These are phyloP conservation scores for Pampus argenteus DNA, from an alignment of 2,797 vertebrate genomes.

Conservation along the genomic window DNA sequence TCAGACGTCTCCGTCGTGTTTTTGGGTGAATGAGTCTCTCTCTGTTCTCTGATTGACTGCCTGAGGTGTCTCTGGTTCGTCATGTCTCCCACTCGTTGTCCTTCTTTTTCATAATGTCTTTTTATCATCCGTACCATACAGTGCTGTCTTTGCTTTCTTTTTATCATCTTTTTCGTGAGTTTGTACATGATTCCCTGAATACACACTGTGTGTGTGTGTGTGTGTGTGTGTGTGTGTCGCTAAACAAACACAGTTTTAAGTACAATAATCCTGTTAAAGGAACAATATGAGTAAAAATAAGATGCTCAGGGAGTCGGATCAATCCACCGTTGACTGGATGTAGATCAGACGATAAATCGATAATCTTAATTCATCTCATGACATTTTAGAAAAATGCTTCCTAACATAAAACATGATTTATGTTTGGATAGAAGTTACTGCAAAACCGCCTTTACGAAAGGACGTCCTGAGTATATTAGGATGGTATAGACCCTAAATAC, in stretches of 20 bases:
- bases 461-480: too few species aligned
- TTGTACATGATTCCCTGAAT: not conserved
- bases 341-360: too few species aligned
- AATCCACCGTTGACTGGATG: too few species aligned
- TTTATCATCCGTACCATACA: conserved; percentile 16
- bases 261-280: not conserved
- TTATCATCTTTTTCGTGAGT: not conserved
- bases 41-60: conserved; percentile 6
- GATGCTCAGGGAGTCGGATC: too few species aligned
- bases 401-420: too few species aligned
- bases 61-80: not conserved
- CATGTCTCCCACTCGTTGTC: not conserved
- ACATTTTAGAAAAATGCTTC: too few species aligned
- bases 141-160: not conserved
- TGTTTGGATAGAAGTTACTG: too few species aligned
- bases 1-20: not conserved
- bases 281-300: not conserved
- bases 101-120: conserved; percentile 7
- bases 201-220: not conserved
- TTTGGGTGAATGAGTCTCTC: conserved; percentile 18
- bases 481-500: too few species aligned
- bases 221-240: too few species aligned
- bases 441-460: too few species aligned
- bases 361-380: too few species aligned
- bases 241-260: not conserved